Base-by-base conservation (phyloP, 2,888 invertebrate genomes). In the Apocheima hispidaria region DNA sequence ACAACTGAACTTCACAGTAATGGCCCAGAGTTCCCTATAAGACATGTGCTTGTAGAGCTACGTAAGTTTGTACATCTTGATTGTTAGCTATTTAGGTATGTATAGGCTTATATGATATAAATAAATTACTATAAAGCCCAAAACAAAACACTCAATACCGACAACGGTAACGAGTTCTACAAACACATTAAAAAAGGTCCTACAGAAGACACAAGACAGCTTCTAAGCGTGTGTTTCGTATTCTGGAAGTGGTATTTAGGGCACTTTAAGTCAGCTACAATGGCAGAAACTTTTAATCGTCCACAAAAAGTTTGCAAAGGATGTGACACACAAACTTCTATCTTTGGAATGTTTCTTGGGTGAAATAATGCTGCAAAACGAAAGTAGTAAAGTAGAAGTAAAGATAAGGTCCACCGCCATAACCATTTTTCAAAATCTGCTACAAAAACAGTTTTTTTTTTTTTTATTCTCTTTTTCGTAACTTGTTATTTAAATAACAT, bases 211-310 rank as follows among this genome's bases (percentile, higher is more conserved):
- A 50, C 49, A 16, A 50, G 35, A 35, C 6, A 26, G 7, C 23
- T 50, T 38, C 36, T 4, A 21, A 36, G 16, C 23, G 16, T 50
- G 50, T 50, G 36, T 50, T 50, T 50, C 26, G 50, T 50, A 38
- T 50, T 50, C 36, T 16, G 26, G 12, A 26, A 21, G 49, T 38
- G 12, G 36, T 50, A 50, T 50, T 38, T 50, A 36, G 38, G 36
- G 23, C 36, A 36, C 21, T 50, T 46, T 38, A 12, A 26, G 48
- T 35, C 33, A 9, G 21, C n/a, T 35, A 16, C 16, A 50, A 50
- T 16, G 36, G 49, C n/a, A n/a, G 14, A 50, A 50, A 50, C n/a
- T 50, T 50, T 50, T 50, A 50, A 50, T 50, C 50, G 38, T 23
- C 26, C 23, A 14, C 26, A 14, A 38, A 26, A 50, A 50, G 50